These are phyloP conservation scores for Coelinius sp. DNA, from an alignment of 2,888 invertebrate genomes.

Conservation along the genomic window DNA sequence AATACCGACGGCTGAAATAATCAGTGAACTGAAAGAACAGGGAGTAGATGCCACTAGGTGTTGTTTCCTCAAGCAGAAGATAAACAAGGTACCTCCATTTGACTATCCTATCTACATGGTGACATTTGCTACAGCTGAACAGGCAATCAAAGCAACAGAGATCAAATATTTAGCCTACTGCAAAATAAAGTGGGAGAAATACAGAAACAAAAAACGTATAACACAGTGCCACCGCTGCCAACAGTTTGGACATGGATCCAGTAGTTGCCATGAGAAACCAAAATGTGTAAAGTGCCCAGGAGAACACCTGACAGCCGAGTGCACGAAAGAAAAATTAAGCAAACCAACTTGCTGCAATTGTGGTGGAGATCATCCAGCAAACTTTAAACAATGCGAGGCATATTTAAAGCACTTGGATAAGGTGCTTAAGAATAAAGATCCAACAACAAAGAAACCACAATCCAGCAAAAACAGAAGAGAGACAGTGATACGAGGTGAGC, in stretches of 20 bases:
- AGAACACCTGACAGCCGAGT: neutral
- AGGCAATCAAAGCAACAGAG: neutral
- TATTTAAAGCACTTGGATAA: neutral
- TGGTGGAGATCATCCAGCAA: constrained; percentile 53
- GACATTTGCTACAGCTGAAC: neutral
- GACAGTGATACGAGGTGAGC: too few species aligned
- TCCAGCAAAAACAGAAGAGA: neutral
- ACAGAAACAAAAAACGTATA: neutral
- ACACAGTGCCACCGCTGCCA: neutral
- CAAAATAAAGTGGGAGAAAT: neutral
- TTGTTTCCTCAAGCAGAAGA: neutral
- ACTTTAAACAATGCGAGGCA: constrained; percentile 46
- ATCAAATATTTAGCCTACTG: neutral
- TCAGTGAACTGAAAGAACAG: neutral
- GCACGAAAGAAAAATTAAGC: neutral
- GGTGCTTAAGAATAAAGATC: neutral
- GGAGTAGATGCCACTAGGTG: neutral
- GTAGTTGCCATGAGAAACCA: neutral
- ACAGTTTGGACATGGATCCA: neutral
- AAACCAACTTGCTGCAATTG: constrained; percentile 54
- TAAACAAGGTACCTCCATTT: neutral
- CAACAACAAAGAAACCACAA: too few species aligned
- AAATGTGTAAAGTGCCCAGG: neutral
- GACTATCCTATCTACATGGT: neutral
- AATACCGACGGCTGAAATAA: neutral